Evolutionary conservation across 2,888 invertebrate species (phyloP).

Genomic region (Allygus modestus): DNA sequence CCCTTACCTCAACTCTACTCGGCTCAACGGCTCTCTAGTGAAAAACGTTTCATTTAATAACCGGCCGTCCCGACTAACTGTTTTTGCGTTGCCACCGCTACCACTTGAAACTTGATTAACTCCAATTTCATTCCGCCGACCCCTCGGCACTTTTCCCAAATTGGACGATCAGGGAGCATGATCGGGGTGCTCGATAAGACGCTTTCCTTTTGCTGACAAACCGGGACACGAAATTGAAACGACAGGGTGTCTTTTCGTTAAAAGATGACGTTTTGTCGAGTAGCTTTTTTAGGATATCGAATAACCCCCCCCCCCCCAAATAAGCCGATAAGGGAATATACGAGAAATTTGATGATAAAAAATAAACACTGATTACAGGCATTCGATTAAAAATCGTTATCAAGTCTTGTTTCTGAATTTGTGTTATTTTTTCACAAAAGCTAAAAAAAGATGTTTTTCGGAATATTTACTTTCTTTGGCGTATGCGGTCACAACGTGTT

Average conservation of each 20-base stretch:
- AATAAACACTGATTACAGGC: too few relatives aligned
- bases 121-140: constrained; percentile 20
- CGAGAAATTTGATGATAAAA: too few relatives aligned
- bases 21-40: constrained; percentile 28
- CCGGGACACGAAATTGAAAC: constrained; percentile 5
- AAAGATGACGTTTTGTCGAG: background rate
- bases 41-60: constrained; percentile 52
- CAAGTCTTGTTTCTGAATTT: too few relatives aligned
- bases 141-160: background rate
- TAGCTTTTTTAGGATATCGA: background rate
- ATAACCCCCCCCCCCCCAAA: too few relatives aligned
- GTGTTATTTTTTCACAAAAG: too few relatives aligned
- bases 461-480: too few relatives aligned
- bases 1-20: constrained; percentile 43
- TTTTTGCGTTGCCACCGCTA: constrained; percentile 23
- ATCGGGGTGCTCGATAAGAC: background rate
- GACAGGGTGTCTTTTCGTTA: background rate
- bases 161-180: constrained; percentile 37
- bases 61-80: constrained; percentile 21
- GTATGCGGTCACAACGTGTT: too few relatives aligned
- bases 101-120: constrained; percentile 31
- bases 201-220: constrained; percentile 13
- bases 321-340: too few relatives aligned
- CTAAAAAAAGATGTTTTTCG: too few relatives aligned
- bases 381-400: too few relatives aligned